These are phyloP conservation scores for Hucho hucho DNA, from an alignment of 2,113 vertebrate genomes.

Conservation along the genomic window DNA sequence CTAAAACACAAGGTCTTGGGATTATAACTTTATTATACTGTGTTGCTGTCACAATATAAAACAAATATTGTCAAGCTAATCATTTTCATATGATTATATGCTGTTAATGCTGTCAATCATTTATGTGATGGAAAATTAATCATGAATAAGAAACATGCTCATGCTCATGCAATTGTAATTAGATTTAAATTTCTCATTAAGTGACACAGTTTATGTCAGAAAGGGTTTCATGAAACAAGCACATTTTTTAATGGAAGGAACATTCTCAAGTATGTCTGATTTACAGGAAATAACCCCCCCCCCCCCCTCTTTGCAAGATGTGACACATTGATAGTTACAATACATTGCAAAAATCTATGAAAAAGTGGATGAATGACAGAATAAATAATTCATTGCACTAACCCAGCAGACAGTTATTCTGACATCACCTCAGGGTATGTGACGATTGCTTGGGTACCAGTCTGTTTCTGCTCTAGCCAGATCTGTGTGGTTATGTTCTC, in stretches of 20 bases:
- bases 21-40: neutral
- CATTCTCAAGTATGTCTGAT: neutral
- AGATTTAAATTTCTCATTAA: neutral
- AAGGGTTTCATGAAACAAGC: neutral
- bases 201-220: neutral
- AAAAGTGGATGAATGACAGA: neutral
- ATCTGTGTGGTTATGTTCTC: neutral
- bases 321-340: neutral
- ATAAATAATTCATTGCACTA: neutral
- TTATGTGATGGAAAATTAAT: conserved; percentile 2
- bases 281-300: no score
- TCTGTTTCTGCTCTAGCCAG: neutral
- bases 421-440: neutral
- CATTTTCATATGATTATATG: no score
- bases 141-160: neutral
- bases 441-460: neutral
- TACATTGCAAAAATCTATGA: neutral
- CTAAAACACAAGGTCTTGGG: neutral
- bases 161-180: neutral
- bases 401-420: neutral
- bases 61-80: no score
- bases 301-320: no score
- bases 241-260: neutral
- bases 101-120: neutral
- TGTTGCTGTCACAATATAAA: neutral